These are phyloP conservation scores for Octonoba sinensis DNA, from an alignment of 2,888 invertebrate species.

Conservation along the genomic window DNA sequence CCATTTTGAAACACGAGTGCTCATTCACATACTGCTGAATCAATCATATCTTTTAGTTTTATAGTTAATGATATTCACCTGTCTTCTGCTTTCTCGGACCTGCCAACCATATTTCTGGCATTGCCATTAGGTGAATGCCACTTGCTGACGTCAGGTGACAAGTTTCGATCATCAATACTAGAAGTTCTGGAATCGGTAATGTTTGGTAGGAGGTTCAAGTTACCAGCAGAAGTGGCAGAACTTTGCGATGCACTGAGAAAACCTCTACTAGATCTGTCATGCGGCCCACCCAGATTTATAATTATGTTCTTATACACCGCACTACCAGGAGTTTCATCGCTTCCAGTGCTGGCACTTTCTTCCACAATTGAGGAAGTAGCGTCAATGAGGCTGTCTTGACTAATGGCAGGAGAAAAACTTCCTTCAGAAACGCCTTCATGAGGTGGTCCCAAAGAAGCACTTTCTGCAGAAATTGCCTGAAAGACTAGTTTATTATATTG, in stretches of 20 bases:
- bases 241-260: slow-evolving; percentile 42
- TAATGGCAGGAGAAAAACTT: slow-evolving; percentile 49
- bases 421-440: slow-evolving; percentile 46
- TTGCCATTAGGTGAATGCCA: slow-evolving; percentile 46
- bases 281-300: slow-evolving; percentile 65
- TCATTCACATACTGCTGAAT: too few species aligned
- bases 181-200: slow-evolving; percentile 31
- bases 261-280: slow-evolving; percentile 26
- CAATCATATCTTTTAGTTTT: too few species aligned
- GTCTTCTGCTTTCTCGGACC: too few species aligned
- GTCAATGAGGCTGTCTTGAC: slow-evolving; percentile 66
- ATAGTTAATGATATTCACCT: too few species aligned
- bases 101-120: slow-evolving; percentile 9
- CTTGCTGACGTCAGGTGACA: slow-evolving; percentile 39
- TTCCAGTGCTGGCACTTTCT: slow-evolving; percentile 66
- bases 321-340: slow-evolving; percentile 65
- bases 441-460: slow-evolving; percentile 7
- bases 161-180: slow-evolving; percentile 16
- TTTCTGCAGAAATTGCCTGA: slow-evolving; percentile 31
- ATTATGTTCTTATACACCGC: slow-evolving; percentile 67
- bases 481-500: slow-evolving; percentile 44
- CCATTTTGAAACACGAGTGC: too few species aligned
- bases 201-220: slow-evolving; percentile 34
- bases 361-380: slow-evolving; percentile 66
- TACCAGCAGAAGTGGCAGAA: slow-evolving; percentile 48